Base-by-base conservation (phyloP, 2,797 vertebrate species). In the Novumbra hubbsi region DNA sequence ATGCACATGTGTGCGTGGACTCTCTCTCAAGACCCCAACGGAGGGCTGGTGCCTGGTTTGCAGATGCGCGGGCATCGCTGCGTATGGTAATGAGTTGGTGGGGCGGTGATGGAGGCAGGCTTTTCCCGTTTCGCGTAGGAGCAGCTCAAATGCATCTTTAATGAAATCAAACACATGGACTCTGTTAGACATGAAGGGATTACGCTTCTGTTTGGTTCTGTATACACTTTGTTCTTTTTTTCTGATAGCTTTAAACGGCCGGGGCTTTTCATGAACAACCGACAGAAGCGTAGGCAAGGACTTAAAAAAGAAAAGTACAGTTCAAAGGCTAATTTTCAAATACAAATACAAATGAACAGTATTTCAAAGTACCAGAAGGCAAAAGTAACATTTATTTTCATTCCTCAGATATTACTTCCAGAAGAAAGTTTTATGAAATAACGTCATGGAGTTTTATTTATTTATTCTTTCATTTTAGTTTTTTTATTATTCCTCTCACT, bases 291-390 rank as follows among this genome's bases (percentile, higher is more conserved):
- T 45, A 11, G 83, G 16, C 5, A 89, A 90, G 86, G 84, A 70
- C 32, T 55, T 19, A 55, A 21, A 74, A 77, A 76, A 75, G 19
- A 71, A 68, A 69, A 49, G 38, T 65, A 50, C 69, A 70, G 68
- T 89, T 88, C 85, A 90, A 88, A 89, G 78, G 74, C 65, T 41
- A 78, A 79, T 88, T 88, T 77, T 75, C 55, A n/a, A n/a, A n/a
- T n/a, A n/a, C 70, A 86, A 88, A 89, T 80, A 86, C 76, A 89
- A 89, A 86, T 79, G 79, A 82, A 72, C 71, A 27, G 57, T 55
- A 80, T 87, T 86, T 83, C 73, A 89, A 86, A 86, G 84, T 73
- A 52, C 4, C 12, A 32, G 64, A 9, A 78, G 71, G 66, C 73
- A 55, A 70, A 78, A 82, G 76, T 78, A 75, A 76, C 41, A n/a